Percentiles rank a stretch among this genome's conserved stretches.
phyloP scores from a whole-genome alignment of 2,797 vertebrate species.

The Ptychobarbus kaznakovi region DNA sequence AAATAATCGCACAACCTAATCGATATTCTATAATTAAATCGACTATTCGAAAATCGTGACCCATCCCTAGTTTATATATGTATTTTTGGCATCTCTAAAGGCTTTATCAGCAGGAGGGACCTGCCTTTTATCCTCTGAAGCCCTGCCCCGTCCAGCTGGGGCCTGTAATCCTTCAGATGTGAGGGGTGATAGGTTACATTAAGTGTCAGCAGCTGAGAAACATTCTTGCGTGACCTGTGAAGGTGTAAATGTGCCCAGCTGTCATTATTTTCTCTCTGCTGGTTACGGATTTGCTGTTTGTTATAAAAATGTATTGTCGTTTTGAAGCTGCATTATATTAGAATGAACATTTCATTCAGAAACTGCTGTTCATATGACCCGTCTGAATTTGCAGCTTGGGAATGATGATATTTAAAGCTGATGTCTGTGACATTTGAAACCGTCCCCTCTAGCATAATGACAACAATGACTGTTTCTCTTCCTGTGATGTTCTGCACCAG shows the following conservation, averaged over 20 bases:
- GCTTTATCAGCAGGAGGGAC: constrained; percentile 28
- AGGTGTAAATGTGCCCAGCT: constrained; percentile 20
- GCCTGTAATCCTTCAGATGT: constrained; percentile 49
- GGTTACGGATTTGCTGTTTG: constrained; percentile 5
- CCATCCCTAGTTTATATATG: neutral
- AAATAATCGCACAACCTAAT: too few species aligned
- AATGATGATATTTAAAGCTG: constrained; percentile 48
- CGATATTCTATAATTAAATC: too few species aligned
- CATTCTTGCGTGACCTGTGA: constrained; percentile 32
- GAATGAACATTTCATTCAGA: constrained; percentile 18
- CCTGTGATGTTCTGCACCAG: constrained; percentile 37
- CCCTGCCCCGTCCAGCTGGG: constrained; percentile 32
- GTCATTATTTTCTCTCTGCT: constrained; percentile 34
- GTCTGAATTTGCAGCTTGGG: constrained; percentile 24
- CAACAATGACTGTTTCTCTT: constrained; percentile 36
- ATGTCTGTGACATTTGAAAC: constrained; percentile 53
- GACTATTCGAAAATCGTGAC: too few species aligned
- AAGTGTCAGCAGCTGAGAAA: constrained; percentile 45
- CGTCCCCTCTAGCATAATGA: constrained; percentile 44
- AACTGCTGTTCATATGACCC: constrained; percentile 20
- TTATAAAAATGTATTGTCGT: neutral
- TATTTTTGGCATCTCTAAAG: neutral
- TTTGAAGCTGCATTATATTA: neutral
- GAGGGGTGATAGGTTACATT: constrained; percentile 40
- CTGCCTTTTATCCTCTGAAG: constrained; percentile 26